Conservation (phyloP, 2,113 vertebrate genomes). For the Hydropotes inermis region DNA sequence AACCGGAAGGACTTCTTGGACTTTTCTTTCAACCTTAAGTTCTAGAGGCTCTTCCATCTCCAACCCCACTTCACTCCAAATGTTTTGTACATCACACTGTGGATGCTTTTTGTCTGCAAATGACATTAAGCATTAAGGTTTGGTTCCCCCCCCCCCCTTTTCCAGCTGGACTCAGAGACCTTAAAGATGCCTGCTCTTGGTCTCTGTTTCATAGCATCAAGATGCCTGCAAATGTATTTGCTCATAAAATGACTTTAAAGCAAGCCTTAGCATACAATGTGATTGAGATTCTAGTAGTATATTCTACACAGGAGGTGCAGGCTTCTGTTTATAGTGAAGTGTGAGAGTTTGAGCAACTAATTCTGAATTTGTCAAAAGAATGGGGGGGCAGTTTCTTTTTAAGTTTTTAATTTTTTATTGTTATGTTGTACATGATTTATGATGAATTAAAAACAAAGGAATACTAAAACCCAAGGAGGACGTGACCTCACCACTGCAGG, state of each 20-base stretch:
- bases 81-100: neutral
- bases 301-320: neutral
- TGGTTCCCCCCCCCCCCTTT: neutral
- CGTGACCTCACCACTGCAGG: neutral
- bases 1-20: neutral
- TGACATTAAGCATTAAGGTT: neutral
- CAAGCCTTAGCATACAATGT: neutral
- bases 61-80: neutral
- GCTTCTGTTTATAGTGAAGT: neutral
- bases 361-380: neutral
- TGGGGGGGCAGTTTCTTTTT: neutral
- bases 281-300: neutral
- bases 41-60: neutral
- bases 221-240: neutral
- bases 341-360: neutral
- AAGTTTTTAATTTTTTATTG: neutral
- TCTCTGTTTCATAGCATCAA: neutral
- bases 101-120: neutral
- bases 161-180: neutral
- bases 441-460: neutral
- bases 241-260: neutral
- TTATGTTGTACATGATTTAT: neutral
- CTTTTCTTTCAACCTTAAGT: neutral
- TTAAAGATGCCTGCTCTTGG: neutral
- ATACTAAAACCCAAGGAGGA: neutral